phyloP scores from a whole-genome alignment of 2,113 vertebrate genomes.

The Rhagologus leucostigma region DNA sequence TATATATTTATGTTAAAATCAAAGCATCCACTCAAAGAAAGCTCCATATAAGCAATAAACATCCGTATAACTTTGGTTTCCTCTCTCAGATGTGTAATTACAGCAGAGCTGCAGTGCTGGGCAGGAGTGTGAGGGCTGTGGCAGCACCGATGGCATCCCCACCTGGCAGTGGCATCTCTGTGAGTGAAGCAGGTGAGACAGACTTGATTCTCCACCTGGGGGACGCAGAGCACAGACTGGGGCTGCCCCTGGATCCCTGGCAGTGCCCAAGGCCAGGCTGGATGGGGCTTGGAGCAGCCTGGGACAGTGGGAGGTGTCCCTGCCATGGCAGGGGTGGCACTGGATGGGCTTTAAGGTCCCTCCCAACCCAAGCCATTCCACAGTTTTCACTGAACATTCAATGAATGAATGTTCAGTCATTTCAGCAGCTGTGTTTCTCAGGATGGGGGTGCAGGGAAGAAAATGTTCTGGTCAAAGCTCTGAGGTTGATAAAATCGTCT shows the following conservation, averaged over 20 bases:
- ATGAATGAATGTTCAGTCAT: rapidly evolving
- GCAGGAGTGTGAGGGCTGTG: rapidly evolving
- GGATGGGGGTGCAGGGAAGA: background rate
- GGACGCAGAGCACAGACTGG: rapidly evolving
- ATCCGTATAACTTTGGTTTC: rapidly evolving
- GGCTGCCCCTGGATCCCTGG: background rate
- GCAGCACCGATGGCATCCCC: rapidly evolving
- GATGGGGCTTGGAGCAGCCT: background rate
- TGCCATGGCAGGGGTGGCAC: background rate
- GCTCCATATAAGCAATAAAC: rapidly evolving
- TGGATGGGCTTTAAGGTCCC: background rate
- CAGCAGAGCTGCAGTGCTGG: background rate
- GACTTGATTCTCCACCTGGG: rapidly evolving
- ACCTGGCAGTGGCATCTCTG: rapidly evolving
- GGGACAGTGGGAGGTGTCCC: background rate
- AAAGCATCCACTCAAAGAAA: background rate
- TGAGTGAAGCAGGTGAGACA: rapidly evolving
- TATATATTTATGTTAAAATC: rapidly evolving
- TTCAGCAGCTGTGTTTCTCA: background rate
- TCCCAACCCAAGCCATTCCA: background rate
- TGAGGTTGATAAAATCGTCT: background rate
- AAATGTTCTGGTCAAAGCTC: background rate
- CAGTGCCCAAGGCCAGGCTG: background rate
- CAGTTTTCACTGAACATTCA: no score
- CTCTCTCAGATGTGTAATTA: background rate